These are phyloP conservation scores for Agrotis segetum DNA, from an alignment of 2,888 invertebrate genomes.

Conservation along the genomic window DNA sequence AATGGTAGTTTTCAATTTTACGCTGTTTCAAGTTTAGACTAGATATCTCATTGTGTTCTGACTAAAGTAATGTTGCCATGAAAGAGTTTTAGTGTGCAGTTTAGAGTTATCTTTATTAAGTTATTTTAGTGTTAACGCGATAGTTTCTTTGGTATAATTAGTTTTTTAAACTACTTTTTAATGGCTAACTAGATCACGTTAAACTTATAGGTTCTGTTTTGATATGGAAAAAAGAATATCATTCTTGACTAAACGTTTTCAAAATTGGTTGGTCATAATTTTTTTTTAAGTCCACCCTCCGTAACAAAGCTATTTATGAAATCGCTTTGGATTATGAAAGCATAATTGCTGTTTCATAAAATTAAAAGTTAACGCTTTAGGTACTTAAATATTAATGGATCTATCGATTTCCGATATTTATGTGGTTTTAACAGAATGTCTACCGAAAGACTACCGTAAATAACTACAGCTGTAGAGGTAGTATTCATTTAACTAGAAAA, in stretches of 20 bases:
- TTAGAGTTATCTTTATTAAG: conserved; percentile 19
- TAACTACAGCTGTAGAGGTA: background rate
- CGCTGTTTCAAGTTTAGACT: conserved; percentile 40
- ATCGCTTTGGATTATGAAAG: conserved; percentile 39
- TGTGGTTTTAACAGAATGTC: conserved; percentile 16
- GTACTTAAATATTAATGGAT: conserved; percentile 33
- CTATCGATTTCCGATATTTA: conserved; percentile 50
- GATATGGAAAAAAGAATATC: background rate
- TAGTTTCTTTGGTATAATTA: conserved; percentile 2
- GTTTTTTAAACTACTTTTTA: conserved; percentile 1
- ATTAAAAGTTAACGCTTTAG: conserved; percentile 31
- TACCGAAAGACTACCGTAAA: conserved; percentile 23
- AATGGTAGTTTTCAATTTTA: conserved; percentile 37
- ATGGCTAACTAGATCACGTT: background rate
- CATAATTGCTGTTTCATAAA: conserved; percentile 39
- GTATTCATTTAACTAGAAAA: background rate
- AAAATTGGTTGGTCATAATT: too few species aligned
- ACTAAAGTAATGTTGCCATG: conserved; percentile 23
- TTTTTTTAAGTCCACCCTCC: background rate
- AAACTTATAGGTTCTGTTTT: too few species aligned
- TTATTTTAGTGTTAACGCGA: conserved; percentile 15
- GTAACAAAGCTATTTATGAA: conserved; percentile 25
- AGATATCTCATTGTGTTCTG: conserved; percentile 6
- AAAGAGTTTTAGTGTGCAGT: conserved; percentile 10
- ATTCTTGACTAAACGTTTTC: too few species aligned